phyloP scores from a whole-genome alignment of 2,888 invertebrate species.

The Cacoxenus indagator region DNA sequence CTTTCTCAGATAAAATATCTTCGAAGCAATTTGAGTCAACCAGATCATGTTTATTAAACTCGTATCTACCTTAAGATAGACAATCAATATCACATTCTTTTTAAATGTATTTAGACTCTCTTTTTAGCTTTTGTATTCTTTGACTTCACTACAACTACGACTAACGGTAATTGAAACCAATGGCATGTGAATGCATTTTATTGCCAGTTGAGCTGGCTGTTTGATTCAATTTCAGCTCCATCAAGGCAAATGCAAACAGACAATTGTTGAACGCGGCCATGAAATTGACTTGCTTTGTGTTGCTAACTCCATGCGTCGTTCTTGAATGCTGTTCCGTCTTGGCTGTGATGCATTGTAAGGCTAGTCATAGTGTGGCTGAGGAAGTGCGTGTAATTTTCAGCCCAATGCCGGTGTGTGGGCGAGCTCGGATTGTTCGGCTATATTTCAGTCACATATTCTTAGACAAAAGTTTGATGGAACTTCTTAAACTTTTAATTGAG shows the following conservation, averaged over 20 bases:
- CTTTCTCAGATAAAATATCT: too few species aligned
- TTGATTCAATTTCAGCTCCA: not conserved
- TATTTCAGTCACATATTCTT: not conserved
- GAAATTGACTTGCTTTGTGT: not conserved
- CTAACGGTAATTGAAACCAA: not conserved
- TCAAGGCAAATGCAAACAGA: not conserved
- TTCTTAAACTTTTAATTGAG: slow-evolving; percentile 66
- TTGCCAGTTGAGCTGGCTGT: not conserved
- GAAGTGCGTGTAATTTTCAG: not conserved
- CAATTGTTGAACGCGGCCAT: not conserved
- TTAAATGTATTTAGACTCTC: not conserved
- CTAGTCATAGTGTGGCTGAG: not conserved
- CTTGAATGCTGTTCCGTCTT: too few species aligned
- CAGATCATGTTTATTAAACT: too few species aligned
- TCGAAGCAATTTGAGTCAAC: too few species aligned
- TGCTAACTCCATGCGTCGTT: not conserved
- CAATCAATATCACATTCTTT: not conserved
- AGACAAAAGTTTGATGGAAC: slow-evolving; percentile 29
- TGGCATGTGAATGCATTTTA: not conserved
- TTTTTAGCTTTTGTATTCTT: not conserved
- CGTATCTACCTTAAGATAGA: too few species aligned
- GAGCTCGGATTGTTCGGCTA: not conserved
- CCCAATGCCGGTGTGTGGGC: not conserved
- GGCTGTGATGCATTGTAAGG: too few species aligned
- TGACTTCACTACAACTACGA: not conserved